Base-by-base conservation (phyloP, 2,888 invertebrate species). In the Cosmorhoe ocellata region DNA sequence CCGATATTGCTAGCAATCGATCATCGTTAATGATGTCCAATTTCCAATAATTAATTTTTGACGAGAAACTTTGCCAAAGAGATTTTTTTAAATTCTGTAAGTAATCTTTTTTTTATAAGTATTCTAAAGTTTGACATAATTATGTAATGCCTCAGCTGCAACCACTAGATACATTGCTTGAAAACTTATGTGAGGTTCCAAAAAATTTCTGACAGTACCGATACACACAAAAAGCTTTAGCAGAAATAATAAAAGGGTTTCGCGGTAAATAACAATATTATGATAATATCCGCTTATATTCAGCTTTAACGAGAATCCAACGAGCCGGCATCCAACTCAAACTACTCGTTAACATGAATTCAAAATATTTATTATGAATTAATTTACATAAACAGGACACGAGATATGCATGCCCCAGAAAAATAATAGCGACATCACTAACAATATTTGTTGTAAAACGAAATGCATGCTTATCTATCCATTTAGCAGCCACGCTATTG, bases 341-440 rank as follows among this genome's bases (percentile, higher is more conserved):
- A 79, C 81, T 79, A 81, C 83, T 86, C 80, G 85, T 86, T 86
- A 84, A 74, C 74, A 74, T 76, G 73, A 74, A 81, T 84, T 82
- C 83, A 84, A 82, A 85, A 88, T 87, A 86, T 86, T 83, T 85
- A 83, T 81, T 84, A 83, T 84, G 85, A 84, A 86, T 84, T 76
- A 74, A 86, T 87, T 87, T 85, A 80, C 84, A 86, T 86, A 85
- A 84, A 71, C 73, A 81, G 76, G 64, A 63, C 60, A 72, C 69
- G 66, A 76, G 78, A 79, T 81, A 81, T 80, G 77, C 78, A 79
- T 75, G 72, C 71, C 71, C 66, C 65, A 67, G 66, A 69, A 67
- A 66, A 56, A 59, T 59, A 54, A 58, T 58, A 54, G 52, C 40
- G 41, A 54, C 45, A 54, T 55, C 53, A 41, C 26, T 43, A 40